Percentiles rank a stretch among this genome's conserved stretches.
These are phyloP conservation scores for Scomber japonicus DNA, from an alignment of 2,113 vertebrate genomes.

Conservation along the genomic window DNA sequence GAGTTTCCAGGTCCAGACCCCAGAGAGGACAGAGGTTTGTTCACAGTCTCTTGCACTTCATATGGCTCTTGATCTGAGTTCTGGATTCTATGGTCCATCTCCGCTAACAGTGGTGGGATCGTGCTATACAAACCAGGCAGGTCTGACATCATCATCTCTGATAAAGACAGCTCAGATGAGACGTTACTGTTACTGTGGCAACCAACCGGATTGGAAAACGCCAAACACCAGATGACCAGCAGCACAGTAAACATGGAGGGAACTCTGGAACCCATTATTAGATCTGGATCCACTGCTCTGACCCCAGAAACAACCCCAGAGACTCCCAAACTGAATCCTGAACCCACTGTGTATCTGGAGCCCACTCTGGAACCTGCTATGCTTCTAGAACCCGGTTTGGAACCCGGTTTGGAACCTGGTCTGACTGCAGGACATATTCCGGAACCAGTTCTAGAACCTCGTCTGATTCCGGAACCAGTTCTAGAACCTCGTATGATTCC, in stretches of 20 bases:
- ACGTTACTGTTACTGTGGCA: slow-evolving; percentile 47
- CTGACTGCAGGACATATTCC: no score
- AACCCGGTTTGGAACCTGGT: not conserved
- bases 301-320: not conserved
- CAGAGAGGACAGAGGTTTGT: not conserved
- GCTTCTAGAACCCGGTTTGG: not conserved
- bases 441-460: not conserved
- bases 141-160: not conserved
- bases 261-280: not conserved
- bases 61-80: not conserved
- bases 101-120: not conserved
- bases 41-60: slow-evolving; percentile 20
- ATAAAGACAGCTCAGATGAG: slow-evolving; percentile 11
- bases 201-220: not conserved
- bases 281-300: not conserved
- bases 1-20: not conserved
- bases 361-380: rapidly evolving
- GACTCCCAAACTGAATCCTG: not conserved
- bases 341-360: not conserved
- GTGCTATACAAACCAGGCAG: not conserved
- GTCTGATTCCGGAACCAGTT: not conserved
- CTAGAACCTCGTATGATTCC: not conserved
- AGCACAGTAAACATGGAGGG: not conserved
- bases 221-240: slow-evolving; percentile 29
- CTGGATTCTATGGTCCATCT: no score